phyloP scores from a whole-genome alignment of 2,888 invertebrate genomes.

The Orchesellides sinensis region DNA sequence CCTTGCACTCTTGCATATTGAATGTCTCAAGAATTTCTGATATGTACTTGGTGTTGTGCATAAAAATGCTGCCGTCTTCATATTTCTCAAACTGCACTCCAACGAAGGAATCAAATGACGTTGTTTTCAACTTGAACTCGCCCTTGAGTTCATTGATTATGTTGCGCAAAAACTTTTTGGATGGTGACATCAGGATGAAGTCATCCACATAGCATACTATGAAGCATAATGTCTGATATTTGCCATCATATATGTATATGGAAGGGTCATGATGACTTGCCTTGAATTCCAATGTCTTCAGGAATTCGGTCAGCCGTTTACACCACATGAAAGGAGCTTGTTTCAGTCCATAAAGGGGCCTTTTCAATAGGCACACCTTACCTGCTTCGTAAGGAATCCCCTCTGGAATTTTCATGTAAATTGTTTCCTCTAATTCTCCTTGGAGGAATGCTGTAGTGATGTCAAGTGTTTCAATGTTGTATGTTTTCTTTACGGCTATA shows the following conservation, averaged over 20 bases:
- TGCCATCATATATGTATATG: neutral
- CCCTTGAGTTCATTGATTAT: neutral
- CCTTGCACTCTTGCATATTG: conserved; percentile 16
- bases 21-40: neutral
- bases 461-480: too few species aligned
- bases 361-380: too few species aligned
- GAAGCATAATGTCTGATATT: neutral
- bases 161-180: neutral
- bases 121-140: conserved; percentile 23
- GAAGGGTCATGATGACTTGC: neutral
- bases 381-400: too few species aligned
- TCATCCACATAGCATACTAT: conserved; percentile 1
- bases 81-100: neutral
- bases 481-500: too few species aligned
- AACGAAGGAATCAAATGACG: neutral
- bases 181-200: neutral
- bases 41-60: neutral
- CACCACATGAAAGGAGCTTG: too few species aligned
- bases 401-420: too few species aligned
- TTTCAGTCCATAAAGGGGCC: too few species aligned
- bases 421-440: too few species aligned
- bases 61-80: neutral
- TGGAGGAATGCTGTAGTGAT: too few species aligned
- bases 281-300: neutral
- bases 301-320: too few species aligned